Evolutionary conservation across 2,888 invertebrate species (phyloP).

Genomic region (Cyclophora albipunctata): DNA sequence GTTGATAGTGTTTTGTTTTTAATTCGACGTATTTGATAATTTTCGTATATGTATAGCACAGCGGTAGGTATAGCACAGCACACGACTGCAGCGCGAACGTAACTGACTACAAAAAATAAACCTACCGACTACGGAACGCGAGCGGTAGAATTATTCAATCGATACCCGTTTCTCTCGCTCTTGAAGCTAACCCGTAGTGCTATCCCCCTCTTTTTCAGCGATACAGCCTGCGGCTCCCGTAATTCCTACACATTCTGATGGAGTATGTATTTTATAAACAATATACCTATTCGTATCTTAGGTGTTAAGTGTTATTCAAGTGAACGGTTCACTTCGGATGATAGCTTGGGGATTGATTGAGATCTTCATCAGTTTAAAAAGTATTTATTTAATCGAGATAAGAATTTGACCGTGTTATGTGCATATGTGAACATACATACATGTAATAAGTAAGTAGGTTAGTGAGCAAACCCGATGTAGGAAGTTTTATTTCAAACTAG

Average conservation of each 20-base stretch:
- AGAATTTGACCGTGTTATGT: too few relatives aligned
- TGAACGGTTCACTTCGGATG: conserved; percentile 2
- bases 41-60: conserved; percentile 13
- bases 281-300: neutral
- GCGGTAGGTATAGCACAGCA: conserved; percentile 34
- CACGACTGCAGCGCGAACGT: conserved; percentile 49
- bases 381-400: too few relatives aligned
- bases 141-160: conserved; percentile 44
- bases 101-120: conserved; percentile 59
- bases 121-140: conserved; percentile 33
- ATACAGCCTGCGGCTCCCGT: conserved; percentile 31
- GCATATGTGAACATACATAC: too few relatives aligned
- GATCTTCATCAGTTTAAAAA: too few relatives aligned
- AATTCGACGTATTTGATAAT: conserved; percentile 1
- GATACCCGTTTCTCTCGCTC: conserved; percentile 38
- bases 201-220: conserved; percentile 37
- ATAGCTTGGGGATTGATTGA: conserved; percentile 6
- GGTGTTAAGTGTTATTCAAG: conserved; percentile 3
- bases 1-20: conserved; percentile 20
- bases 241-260: conserved; percentile 27
- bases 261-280: conserved; percentile 40
- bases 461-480: too few relatives aligned
- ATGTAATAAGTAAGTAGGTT: too few relatives aligned
- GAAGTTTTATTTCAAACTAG: too few relatives aligned
- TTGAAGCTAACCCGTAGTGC: conserved; percentile 14